A percentile compares a stretch with the other conserved stretches of the same genome.
Conservation (phyloP, 2,113 vertebrate genomes). For the Nesoenas mayeri region DNA sequence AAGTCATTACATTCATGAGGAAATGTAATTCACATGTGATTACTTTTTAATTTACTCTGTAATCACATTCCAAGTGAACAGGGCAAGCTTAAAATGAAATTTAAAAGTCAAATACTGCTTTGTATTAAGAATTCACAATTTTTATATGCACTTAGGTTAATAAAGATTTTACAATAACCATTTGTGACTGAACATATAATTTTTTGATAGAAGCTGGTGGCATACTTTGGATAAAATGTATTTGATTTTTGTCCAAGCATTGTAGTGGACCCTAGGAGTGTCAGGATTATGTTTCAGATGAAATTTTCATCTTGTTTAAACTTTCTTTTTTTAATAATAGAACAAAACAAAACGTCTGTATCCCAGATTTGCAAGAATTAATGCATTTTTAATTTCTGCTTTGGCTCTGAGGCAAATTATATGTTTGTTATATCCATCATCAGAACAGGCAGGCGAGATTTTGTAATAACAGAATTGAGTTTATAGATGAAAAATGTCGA, state of each 20-base stretch:
- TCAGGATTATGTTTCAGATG: slow-evolving; percentile 38
- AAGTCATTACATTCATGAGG: slow-evolving; percentile 90
- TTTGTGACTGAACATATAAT: slow-evolving; percentile 79
- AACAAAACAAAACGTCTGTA: slow-evolving; percentile 40
- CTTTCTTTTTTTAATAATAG: slow-evolving; percentile 47
- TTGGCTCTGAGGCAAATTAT: slow-evolving; percentile 31
- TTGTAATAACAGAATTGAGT: slow-evolving; percentile 1
- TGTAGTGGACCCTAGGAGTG: slow-evolving; percentile 40
- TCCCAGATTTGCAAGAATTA: slow-evolving; percentile 46
- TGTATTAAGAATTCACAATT: slow-evolving; percentile 84
- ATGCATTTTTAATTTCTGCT: slow-evolving; percentile 72
- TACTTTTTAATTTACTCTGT: slow-evolving; percentile 91
- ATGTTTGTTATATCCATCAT: slow-evolving; percentile 59
- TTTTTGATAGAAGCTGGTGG: slow-evolving; percentile 72
- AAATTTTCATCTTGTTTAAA: slow-evolving; percentile 59
- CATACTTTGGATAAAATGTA: slow-evolving; percentile 51
- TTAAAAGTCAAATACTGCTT: slow-evolving; percentile 92
- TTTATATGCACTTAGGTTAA: slow-evolving; percentile 84
- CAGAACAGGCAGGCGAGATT: slow-evolving; percentile 39
- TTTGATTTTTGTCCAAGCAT: slow-evolving; percentile 67
- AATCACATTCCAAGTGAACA: slow-evolving; percentile 90
- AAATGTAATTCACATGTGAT: slow-evolving; percentile 88
- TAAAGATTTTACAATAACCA: slow-evolving; percentile 85
- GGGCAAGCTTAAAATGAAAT: slow-evolving; percentile 89
- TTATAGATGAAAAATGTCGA: neutral